phyloP scores from a whole-genome alignment of 2,888 invertebrate genomes.

The Periphyllus acericola region DNA sequence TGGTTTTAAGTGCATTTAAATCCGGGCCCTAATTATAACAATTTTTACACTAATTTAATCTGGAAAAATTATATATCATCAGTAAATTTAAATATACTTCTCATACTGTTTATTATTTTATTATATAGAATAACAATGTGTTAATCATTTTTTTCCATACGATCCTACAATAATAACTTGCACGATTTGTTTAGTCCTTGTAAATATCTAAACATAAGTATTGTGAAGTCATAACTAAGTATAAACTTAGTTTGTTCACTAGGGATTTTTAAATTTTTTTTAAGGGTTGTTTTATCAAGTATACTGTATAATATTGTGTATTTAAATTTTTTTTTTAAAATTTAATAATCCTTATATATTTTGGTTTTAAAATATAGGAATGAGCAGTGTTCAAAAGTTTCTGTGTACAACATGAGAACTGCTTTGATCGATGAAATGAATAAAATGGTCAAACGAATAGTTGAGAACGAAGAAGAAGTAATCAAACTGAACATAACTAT shows the following conservation, averaged over 20 bases:
- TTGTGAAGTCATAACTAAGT: background rate
- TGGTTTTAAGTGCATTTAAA: too few species aligned
- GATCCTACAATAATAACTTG: background rate
- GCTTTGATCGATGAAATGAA: constrained; percentile 52
- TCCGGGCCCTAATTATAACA: too few species aligned
- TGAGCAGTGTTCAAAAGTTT: constrained; percentile 47
- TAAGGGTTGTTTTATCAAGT: too few species aligned
- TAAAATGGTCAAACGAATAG: constrained; percentile 48
- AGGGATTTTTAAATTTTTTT: too few species aligned
- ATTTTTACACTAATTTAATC: too few species aligned
- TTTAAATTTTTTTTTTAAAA: background rate
- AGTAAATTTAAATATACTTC: too few species aligned
- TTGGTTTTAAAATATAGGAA: constrained; percentile 11
- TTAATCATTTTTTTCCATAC: too few species aligned
- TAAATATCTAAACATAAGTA: background rate
- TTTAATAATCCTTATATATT: background rate
- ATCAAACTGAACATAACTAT: constrained; percentile 26
- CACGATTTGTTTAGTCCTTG: background rate
- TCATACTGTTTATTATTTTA: too few species aligned
- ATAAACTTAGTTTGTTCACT: background rate
- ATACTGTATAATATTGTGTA: too few species aligned
- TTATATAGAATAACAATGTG: too few species aligned
- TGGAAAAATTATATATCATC: too few species aligned
- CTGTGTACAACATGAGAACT: constrained; percentile 37
- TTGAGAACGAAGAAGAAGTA: constrained; percentile 39